These are phyloP conservation scores for Corticium candelabrum DNA, from an alignment of 37 sponge, comb jelly and placozoan species.

Conservation along the genomic window DNA sequence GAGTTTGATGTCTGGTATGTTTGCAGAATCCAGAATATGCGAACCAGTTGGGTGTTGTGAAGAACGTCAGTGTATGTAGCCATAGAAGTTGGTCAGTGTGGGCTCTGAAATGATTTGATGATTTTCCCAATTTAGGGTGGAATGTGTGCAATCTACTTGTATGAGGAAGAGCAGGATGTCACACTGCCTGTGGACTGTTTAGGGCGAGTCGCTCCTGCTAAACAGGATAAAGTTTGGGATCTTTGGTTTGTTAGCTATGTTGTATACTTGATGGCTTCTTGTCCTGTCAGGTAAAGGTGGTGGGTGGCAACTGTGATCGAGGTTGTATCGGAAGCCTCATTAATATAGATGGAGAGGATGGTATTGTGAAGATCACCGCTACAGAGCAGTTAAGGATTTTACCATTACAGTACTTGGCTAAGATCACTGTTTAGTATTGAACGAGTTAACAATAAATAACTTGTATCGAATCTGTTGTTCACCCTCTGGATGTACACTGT, in stretches of 20 bases:
- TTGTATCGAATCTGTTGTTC: no score
- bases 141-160: conserved; percentile 53
- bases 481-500: no score
- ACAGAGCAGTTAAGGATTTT: conserved; percentile 69
- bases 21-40: conserved; percentile 11
- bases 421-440: no score
- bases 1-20: neutral
- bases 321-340: conserved; percentile 55
- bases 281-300: neutral
- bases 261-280: no score
- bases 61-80: neutral
- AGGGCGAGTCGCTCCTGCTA: conserved; percentile 55
- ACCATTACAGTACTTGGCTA: conserved; percentile 61
- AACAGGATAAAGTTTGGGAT: conserved; percentile 63
- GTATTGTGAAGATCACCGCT: conserved; percentile 74
- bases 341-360: conserved; percentile 89
- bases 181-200: conserved; percentile 61
- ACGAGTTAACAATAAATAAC: no score
- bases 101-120: neutral
- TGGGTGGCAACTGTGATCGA: neutral
- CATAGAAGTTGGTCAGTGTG: no score
- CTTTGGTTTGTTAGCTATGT: no score
- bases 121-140: conserved; percentile 9
- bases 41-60: conserved; percentile 13
- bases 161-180: conserved; percentile 62